Percentiles rank a stretch among this genome's conserved stretches.
phyloP scores from a whole-genome alignment of 2,797 vertebrate genomes.

The Margarornis squamiger region DNA sequence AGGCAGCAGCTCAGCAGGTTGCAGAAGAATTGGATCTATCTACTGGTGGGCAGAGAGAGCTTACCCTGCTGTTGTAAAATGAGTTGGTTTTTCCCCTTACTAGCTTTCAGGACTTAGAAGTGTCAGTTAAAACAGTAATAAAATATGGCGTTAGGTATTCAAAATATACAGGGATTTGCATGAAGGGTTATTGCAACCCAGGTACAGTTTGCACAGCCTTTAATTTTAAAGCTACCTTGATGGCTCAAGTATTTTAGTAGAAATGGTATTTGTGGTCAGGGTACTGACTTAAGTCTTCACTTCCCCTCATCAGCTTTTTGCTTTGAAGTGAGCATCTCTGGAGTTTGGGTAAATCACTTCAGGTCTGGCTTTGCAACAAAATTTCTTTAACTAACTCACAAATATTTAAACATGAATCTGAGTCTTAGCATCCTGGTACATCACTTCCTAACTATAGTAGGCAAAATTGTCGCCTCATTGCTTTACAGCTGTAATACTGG shows the following conservation, averaged over 20 bases:
- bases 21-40: neutral
- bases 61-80: neutral
- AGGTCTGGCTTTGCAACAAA: neutral
- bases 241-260: neutral
- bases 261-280: neutral
- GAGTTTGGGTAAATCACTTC: neutral
- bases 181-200: neutral
- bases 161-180: neutral
- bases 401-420: neutral
- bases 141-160: neutral
- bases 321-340: neutral
- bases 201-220: neutral
- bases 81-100: neutral
- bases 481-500: neutral
- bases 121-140: neutral
- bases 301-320: neutral
- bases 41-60: neutral
- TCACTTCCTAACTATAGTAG: rapidly evolving
- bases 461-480: neutral
- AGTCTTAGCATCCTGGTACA: neutral
- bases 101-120: neutral
- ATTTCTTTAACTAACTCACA: neutral
- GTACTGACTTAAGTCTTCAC: neutral
- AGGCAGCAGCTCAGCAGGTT: neutral
- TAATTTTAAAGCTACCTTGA: neutral